A percentile compares a stretch with the other conserved stretches of the same genome.
These are phyloP conservation scores for Argentina silus DNA, from an alignment of 2,797 vertebrate genomes.

Conservation along the genomic window DNA sequence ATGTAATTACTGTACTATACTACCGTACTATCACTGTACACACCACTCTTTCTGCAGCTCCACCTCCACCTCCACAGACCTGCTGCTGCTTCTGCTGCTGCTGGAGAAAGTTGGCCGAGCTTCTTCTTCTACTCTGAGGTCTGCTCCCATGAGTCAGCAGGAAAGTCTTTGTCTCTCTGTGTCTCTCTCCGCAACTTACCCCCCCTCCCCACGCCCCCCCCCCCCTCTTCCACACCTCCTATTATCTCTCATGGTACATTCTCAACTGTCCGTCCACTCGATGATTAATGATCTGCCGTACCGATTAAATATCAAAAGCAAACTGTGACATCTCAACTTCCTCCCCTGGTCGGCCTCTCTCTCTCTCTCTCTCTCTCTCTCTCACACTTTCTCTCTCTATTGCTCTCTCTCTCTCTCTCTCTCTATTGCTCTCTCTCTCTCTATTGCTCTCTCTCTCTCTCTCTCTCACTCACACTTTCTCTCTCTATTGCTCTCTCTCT, in stretches of 20 bases:
- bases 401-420: not conserved
- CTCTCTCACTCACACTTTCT: not conserved
- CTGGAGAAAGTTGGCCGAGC: constrained; percentile 6
- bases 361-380: not conserved
- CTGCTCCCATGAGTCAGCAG: constrained; percentile 44
- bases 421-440: not conserved
- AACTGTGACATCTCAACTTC: constrained; percentile 33
- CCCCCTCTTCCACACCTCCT: constrained; percentile 8
- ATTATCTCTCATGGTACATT: constrained; percentile 37
- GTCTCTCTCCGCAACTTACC: not conserved
- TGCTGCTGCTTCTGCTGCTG: too few relatives aligned
- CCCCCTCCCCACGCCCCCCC: constrained; percentile 28
- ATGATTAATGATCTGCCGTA: constrained; percentile 53
- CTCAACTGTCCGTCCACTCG: constrained; percentile 20
- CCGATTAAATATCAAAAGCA: constrained; percentile 38
- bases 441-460: not conserved
- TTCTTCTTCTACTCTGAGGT: not conserved
- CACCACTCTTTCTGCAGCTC: constrained; percentile 16
- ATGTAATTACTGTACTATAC: constrained; percentile 46
- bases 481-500: not conserved
- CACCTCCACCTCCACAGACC: constrained; percentile 31
- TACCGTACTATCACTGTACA: not conserved
- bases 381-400: too few relatives aligned
- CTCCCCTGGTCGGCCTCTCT: not conserved
- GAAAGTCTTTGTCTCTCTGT: constrained; percentile 16